phyloP scores from a whole-genome alignment of 2,797 vertebrate genomes.

The Gambusia yucatana region DNA sequence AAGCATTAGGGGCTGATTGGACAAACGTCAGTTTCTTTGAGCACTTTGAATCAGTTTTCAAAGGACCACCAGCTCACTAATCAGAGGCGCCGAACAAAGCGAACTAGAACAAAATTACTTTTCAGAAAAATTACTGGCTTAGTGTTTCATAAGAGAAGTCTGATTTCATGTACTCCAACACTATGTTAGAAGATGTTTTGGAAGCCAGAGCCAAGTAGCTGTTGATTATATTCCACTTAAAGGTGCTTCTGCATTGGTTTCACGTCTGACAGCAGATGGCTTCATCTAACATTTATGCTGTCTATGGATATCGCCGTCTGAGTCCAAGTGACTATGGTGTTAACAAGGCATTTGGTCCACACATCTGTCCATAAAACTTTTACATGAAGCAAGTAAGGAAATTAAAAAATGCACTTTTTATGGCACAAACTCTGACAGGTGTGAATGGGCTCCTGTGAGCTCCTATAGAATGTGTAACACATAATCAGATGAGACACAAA shows the following conservation, averaged over 20 bases:
- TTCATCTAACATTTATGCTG: conserved; percentile 2
- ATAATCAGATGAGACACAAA: conserved; percentile 46
- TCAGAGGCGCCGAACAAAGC: background rate
- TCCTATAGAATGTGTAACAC: conserved; percentile 26
- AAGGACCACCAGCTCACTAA: background rate
- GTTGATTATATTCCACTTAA: conserved; percentile 1
- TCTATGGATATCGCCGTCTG: background rate
- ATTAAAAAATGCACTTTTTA: conserved; percentile 17
- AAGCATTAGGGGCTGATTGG: background rate
- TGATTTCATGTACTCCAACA: conserved; percentile 6
- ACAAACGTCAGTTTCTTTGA: background rate
- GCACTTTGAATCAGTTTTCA: conserved; percentile 9
- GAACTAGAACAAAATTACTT: background rate
- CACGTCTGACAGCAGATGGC: conserved; percentile 3
- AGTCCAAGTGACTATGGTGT: background rate
- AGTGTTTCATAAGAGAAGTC: background rate
- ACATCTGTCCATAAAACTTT: background rate
- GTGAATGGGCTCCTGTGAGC: conserved; percentile 12
- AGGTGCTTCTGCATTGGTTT: conserved; percentile 8
- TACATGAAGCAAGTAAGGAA: background rate
- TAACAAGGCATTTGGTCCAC: background rate
- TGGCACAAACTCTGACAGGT: conserved; percentile 2
- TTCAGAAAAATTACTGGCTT: conserved; percentile 5
- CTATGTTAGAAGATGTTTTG: conserved; percentile 1
- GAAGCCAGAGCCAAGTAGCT: background rate